Evolutionary conservation across 2,113 vertebrate genomes (phyloP), one percentile per base, ranked within the genome.

Genomic region (Rhodinocichla rosea): DNA sequence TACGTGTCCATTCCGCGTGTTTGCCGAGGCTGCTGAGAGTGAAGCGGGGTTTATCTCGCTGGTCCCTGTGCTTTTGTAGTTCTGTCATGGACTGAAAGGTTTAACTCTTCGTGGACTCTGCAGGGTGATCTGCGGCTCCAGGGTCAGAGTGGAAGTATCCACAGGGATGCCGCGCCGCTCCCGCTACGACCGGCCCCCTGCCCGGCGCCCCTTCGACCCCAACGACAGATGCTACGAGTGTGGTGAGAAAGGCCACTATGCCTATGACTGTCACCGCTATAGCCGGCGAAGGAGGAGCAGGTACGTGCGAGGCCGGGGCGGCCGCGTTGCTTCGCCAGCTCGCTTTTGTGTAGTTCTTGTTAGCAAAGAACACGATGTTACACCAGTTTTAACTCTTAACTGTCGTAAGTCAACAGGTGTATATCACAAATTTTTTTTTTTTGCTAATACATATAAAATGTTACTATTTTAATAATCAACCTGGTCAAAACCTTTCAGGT

Each of bases 201-300:
- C 59, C 35, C 59, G 59, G 16, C 59, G 59, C 24, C 59, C 59
- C 35, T 99, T 99, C 68, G 98, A 98, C 86, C 97, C 98, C 64
- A 96, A 98, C 89, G 98, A 99, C 64, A 65, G 98, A 99, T 69
- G 98, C 98, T 20, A 60, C 35, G 59, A 60, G 59, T 60, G 98
- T 98, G 17, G 97, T 93, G 99, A 99, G 97, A 99, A 98, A 97
- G 98, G 99, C 90, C 99, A 99, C 97, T 99, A 99, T 96, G 98
- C 98, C 82, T 99, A 99, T 84, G 99, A 99, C 93, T 99, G 99
- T 73, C 98, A 98, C 69, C 98, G 99, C 73, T 99, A 98, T 95
- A 98, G 98, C 68, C 98, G 98, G 1, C 97, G 98, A 13, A 97
- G 98, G 62, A 97, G 98, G 94, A 99, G 98, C 98, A 98, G 98